These are phyloP conservation scores for Hetaerina titia DNA, from an alignment of 2,888 invertebrate genomes.

Conservation along the genomic window DNA sequence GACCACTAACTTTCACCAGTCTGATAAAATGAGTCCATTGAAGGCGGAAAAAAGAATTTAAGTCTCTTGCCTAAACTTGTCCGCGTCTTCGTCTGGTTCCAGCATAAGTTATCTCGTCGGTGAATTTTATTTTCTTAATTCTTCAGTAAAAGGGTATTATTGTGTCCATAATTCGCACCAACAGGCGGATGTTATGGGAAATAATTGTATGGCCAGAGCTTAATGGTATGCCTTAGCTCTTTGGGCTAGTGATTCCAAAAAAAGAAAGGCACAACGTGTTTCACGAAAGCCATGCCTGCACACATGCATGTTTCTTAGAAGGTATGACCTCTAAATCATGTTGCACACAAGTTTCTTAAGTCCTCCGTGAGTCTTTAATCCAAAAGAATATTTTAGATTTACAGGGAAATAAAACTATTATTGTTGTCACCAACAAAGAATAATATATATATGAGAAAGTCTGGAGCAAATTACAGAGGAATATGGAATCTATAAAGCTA, in stretches of 20 bases:
- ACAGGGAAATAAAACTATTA: too few relatives aligned
- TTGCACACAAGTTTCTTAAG: too few relatives aligned
- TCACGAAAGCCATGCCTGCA: background rate
- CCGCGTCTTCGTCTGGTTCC: background rate
- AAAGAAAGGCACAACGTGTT: background rate
- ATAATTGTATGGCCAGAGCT: background rate
- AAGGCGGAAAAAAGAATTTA: background rate
- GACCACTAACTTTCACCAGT: constrained; percentile 39
- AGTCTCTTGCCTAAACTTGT: background rate
- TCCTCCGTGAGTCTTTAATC: too few relatives aligned
- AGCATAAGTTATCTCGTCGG: background rate
- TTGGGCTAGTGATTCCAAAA: background rate
- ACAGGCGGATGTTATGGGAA: background rate
- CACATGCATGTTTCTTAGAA: background rate
- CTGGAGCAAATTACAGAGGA: too few relatives aligned
- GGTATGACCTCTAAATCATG: background rate
- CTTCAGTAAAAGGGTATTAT: background rate
- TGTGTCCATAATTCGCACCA: background rate
- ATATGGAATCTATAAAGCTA: too few relatives aligned
- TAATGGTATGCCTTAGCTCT: background rate
- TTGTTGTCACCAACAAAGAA: too few relatives aligned
- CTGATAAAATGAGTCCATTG: background rate
- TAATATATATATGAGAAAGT: too few relatives aligned
- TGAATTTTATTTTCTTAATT: background rate
- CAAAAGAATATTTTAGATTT: too few relatives aligned